Base-by-base conservation (phyloP, 2,113 vertebrate genomes). In the Genyomyrus donnyi region DNA sequence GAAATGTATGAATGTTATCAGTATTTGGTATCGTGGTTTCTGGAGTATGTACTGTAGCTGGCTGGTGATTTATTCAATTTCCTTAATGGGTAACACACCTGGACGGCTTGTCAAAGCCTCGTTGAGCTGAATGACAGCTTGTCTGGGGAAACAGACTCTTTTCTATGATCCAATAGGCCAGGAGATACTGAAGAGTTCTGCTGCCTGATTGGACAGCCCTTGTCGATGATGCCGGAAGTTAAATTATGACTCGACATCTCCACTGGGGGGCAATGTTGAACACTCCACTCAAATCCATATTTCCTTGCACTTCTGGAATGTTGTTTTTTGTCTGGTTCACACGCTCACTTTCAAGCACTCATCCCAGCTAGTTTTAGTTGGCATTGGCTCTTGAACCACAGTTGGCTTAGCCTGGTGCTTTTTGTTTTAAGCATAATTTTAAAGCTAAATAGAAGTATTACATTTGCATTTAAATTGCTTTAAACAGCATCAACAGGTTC, bases 21-120 rank as follows among this genome's bases (percentile, higher is more conserved):
- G 50, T 35, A 19, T 80, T 80, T 39, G 31, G 13, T 77, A 10
- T 31, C 10, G 10, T 13, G 10, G n/a, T 70, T 31, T 70, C 62
- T 70, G 62, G 62, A 70, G 10, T 31, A 13, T 70, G 62, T 39
- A 39, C 39, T 39, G 39, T 31, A 70, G 66, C 88, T 50, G 21
- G 35, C 88, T 49, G 46, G 24, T 88, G 11, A n/a, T 88, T 70
- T 89, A 74, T 88, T 88, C 42, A 7, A 46, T 85, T 46, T 85
- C 46, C 83, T 48, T 85, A 48, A 48, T 48, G 45, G 84, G 46
- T 21, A 50, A 49, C 45, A n/a, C n/a, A 13, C n/a, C 84, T 86
- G 46, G 42, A 49, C 7, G n/a, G 24, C 42, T 21, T 88, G 45
- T 49, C n/a, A 46, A 88, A 46, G 83, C 48, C 42, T 9, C 0